A percentile compares a stretch with the other conserved stretches of the same genome.
Evolutionary conservation across 2,888 invertebrate species (phyloP).

Genomic region (Melikaiella ostensackeni): DNA sequence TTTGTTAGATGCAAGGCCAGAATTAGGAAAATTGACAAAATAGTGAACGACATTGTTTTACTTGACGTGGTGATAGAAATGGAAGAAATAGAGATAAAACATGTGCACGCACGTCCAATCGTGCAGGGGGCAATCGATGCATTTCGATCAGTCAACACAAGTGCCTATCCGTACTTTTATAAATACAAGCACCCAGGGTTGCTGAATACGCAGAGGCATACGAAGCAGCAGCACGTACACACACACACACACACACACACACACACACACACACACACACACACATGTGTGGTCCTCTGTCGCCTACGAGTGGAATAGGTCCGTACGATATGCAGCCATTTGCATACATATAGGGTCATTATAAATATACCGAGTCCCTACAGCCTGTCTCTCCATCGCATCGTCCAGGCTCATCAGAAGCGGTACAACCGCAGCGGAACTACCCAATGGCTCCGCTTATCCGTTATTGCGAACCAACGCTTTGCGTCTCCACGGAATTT

Average conservation of each 20-base stretch:
- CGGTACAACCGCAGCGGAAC: slow-evolving; percentile 65
- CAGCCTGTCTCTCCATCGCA: slow-evolving; percentile 67
- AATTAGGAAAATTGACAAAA: slow-evolving; percentile 28
- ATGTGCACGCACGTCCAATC: slow-evolving; percentile 31
- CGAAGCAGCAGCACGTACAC: slow-evolving; percentile 50
- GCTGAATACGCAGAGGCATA: slow-evolving; percentile 45
- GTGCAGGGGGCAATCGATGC: slow-evolving; percentile 35
- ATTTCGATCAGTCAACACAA: slow-evolving; percentile 37
- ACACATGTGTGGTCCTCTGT: slow-evolving; percentile 66
- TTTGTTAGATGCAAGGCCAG: slow-evolving; percentile 19
- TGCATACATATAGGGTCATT: slow-evolving; percentile 78
- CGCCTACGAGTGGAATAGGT: slow-evolving; percentile 73
- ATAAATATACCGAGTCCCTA: slow-evolving; percentile 72
- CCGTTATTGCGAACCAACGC: slow-evolving; percentile 67
- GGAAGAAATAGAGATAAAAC: slow-evolving; percentile 25
- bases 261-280: slow-evolving; percentile 46
- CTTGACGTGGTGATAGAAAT: slow-evolving; percentile 21
- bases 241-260: slow-evolving; percentile 51
- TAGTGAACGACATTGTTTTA: slow-evolving; percentile 1
- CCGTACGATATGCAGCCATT: slow-evolving; percentile 76
- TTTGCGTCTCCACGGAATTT: slow-evolving; percentile 53
- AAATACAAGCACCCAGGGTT: slow-evolving; percentile 10
- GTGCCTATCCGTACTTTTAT: slow-evolving; percentile 21
- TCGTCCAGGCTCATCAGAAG: slow-evolving; percentile 69
- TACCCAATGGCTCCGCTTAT: slow-evolving; percentile 74